phyloP scores from a whole-genome alignment of 2,797 vertebrate genomes.

The Labeo calbasu region DNA sequence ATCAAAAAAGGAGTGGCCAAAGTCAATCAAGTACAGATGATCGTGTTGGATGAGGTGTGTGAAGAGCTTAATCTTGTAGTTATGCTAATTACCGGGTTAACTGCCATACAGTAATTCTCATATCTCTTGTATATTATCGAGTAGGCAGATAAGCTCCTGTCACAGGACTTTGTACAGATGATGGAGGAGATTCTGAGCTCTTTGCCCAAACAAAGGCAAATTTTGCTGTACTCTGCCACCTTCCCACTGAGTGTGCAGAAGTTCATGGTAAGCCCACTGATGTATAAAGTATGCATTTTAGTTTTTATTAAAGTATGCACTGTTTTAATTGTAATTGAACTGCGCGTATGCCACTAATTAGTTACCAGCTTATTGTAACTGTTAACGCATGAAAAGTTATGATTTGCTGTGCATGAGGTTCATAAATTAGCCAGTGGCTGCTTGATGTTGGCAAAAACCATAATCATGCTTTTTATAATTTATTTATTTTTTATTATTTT shows the following conservation, averaged over 20 bases:
- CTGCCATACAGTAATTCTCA: background rate
- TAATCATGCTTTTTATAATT: background rate
- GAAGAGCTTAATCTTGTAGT: background rate
- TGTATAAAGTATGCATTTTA: background rate
- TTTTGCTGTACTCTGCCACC: constrained; percentile 97
- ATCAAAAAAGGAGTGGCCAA: constrained; percentile 99
- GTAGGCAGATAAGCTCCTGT: constrained; percentile 97
- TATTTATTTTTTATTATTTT: too few relatives aligned
- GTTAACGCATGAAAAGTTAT: background rate
- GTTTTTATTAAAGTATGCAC: background rate
- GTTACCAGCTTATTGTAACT: background rate
- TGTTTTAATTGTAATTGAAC: background rate
- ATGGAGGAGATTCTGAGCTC: constrained; percentile 98
- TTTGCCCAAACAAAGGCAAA: constrained; percentile 96
- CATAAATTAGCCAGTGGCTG: too few relatives aligned
- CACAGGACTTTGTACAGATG: constrained; percentile 99
- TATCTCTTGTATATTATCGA: background rate
- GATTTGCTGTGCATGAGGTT: background rate
- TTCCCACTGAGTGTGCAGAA: constrained; percentile 99
- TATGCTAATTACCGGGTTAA: background rate
- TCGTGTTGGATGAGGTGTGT: constrained; percentile 95
- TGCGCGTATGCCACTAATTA: background rate
- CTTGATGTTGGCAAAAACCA: background rate
- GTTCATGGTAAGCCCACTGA: constrained; percentile 89
- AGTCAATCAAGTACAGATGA: constrained; percentile 97